Evolutionary conservation across 2,113 vertebrate species (phyloP).

Genomic region (Tachysurus vachellii): DNA sequence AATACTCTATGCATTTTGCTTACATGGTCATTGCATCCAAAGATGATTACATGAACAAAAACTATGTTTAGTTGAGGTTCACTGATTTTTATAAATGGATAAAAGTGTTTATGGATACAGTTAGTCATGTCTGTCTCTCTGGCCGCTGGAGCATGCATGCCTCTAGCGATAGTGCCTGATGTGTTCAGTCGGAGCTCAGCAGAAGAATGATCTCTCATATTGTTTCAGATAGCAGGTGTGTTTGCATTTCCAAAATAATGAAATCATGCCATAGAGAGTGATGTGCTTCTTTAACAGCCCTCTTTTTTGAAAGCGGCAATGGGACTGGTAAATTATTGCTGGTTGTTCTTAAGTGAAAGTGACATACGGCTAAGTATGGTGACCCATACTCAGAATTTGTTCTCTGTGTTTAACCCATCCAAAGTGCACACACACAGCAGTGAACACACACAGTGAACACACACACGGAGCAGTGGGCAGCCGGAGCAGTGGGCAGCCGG

Average conservation of each 20-base stretch:
- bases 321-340: not conserved
- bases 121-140: not conserved
- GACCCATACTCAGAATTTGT: too few relatives aligned
- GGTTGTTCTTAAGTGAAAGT: too few relatives aligned
- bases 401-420: too few relatives aligned
- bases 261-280: not conserved
- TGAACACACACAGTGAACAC: too few relatives aligned
- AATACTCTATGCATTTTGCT: not conserved
- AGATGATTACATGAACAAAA: not conserved
- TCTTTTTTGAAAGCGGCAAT: not conserved
- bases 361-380: too few relatives aligned
- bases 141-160: not conserved
- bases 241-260: not conserved
- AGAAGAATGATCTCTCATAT: not conserved
- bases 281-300: not conserved
- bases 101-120: conserved; percentile 19
- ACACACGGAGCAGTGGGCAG: too few relatives aligned
- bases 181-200: not conserved
- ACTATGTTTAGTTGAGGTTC: conserved; percentile 5
- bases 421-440: too few relatives aligned
- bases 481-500: too few relatives aligned
- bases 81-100: conserved; percentile 19
- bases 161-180: not conserved
- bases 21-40: not conserved
- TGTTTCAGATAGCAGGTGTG: not conserved